These are phyloP conservation scores for Furcula furcula DNA, from an alignment of 2,888 invertebrate genomes.

Conservation along the genomic window DNA sequence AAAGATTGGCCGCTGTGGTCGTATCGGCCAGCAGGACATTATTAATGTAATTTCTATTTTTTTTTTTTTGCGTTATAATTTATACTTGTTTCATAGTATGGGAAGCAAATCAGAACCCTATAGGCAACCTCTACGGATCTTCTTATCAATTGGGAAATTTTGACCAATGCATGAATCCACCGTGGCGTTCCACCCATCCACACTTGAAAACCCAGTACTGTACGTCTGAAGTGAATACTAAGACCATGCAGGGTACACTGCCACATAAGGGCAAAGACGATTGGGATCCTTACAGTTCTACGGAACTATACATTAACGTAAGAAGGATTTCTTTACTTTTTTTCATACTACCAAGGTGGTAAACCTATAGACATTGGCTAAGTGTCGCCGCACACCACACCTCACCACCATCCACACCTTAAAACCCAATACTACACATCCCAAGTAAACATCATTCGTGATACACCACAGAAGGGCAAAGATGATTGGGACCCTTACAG, in stretches of 20 bases:
- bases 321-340: too few relatives aligned
- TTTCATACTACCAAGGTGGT: not conserved
- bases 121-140: constrained; percentile 38
- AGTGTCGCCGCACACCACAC: too few relatives aligned
- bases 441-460: constrained; percentile 22
- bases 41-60: not conserved
- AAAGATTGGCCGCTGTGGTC: too few relatives aligned
- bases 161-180: constrained; percentile 43
- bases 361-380: not conserved
- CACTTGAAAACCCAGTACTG: constrained; percentile 42
- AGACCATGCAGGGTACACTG: constrained; percentile 9
- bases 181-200: constrained; percentile 24
- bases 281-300: constrained; percentile 21
- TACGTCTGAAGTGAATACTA: constrained; percentile 32
- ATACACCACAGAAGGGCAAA: not conserved
- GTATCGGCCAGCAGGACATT: too few relatives aligned
- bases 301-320: constrained; percentile 28
- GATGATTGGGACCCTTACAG: constrained; percentile 17
- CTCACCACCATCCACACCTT: constrained; percentile 26
- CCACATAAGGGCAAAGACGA: not conserved
- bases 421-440: constrained; percentile 44
- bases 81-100: constrained; percentile 43
- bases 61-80: too few relatives aligned
- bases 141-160: constrained; percentile 38
- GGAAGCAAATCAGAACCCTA: constrained; percentile 45